A percentile compares a stretch with the other conserved stretches of the same genome.
Evolutionary conservation across 2,113 vertebrate species (phyloP).

Genomic region (Gracilinanus agilis): DNA sequence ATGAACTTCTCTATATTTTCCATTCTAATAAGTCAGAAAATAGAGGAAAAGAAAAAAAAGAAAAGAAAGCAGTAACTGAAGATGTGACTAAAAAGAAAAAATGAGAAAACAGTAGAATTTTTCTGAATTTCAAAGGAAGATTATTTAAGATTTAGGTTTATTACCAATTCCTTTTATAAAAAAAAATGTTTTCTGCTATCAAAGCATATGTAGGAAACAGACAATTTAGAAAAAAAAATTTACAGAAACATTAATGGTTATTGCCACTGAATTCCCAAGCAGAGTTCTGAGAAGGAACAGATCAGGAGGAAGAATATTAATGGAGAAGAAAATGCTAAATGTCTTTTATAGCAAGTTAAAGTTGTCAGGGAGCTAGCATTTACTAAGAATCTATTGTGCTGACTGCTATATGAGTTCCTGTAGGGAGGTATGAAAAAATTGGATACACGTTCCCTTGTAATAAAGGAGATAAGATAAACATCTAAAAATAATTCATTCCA

Average conservation of each 20-base stretch:
- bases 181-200: conserved; percentile 24
- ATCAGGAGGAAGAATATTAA: neutral
- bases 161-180: neutral
- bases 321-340: neutral
- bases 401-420: neutral
- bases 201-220: neutral
- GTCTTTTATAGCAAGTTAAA: neutral
- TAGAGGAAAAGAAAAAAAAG: neutral
- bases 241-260: neutral
- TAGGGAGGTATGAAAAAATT: neutral
- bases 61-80: no score
- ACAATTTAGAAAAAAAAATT: neutral
- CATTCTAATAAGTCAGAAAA: neutral
- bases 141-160: conserved; percentile 44
- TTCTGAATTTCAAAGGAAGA: conserved; percentile 4
- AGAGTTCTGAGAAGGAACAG: conserved; percentile 13
- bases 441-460: neutral
- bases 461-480: neutral
- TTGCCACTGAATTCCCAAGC: neutral
- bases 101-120: neutral
- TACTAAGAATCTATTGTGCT: neutral
- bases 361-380: neutral
- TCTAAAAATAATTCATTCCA: neutral
- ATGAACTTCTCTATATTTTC: neutral
- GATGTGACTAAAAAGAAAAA: neutral